Base-by-base conservation (phyloP, 1,140 invertebrate species). In the Ceratina australensis region DNA sequence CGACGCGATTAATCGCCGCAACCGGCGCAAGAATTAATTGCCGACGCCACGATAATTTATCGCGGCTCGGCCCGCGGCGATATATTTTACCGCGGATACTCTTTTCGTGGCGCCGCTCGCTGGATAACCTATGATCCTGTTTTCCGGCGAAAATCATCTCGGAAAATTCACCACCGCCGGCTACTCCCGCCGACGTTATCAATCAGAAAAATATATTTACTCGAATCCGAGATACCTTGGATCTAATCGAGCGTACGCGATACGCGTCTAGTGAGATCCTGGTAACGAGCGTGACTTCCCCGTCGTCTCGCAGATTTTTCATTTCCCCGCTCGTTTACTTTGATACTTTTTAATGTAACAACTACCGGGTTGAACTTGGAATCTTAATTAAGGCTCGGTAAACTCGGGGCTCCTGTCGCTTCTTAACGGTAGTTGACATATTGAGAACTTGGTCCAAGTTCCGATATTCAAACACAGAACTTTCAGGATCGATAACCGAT, bases 11-110 rank as follows among this genome's bases (percentile, higher is more conserved):
- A 83, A 84, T 83, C 67, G 81, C 26, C 54, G 64, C 61, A 33
- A 22, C 24, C n/a, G 26, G 56, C 59, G 72, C 72, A 80, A 72
- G 63, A 84, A 84, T 84, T 84, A 84, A 84, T 84, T 67, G 82
- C 68, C 28, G 28, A 33, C 28, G 28, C 28, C 28, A 33, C 28
- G 28, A 33, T 33, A 33, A 33, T 33, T 33, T 33, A 33, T 33
- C 28, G 28, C 28, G 28, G 28, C 28, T 50, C 26, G 68, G 42
- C 59, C 24, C 77, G 67, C 81, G 50, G 59, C 63, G 78, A 84
- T 84, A 83, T 84, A 33, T 33, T 84, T 84, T 72, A 84, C 49
- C 67, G 33, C 42, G 67, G 52, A 57, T 73, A 76, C 72, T 84
- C 28, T 33, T 83, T 84, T 77, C 72, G 63, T 57, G 63, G 71